Base-by-base conservation (phyloP, 2,888 invertebrate species). In the Dolichomitus sp. region DNA sequence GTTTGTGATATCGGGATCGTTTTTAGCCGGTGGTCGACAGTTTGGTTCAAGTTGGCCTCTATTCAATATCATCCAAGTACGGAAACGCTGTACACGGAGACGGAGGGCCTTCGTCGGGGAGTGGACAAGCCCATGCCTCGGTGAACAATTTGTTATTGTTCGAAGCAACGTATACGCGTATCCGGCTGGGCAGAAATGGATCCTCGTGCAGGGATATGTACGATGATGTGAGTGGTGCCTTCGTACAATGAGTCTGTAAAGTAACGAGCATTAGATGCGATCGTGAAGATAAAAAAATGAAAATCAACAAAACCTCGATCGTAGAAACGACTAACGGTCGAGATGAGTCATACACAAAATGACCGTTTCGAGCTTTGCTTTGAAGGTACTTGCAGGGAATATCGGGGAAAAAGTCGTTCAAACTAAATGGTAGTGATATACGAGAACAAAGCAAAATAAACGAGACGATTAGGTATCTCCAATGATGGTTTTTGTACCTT, bases 161-260 rank as follows among this genome's bases (percentile, higher is more conserved):
- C 27, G 85, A 82, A 3, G 87, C 88, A 27, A 87, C 83, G 50
- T 86, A 87, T 40, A 90, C 68, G 27, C 86, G 86, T 74, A 90
- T 70, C 14, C 89, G 87, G 69, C 86, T 88, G 3, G 90, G 90
- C 61, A 91, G 70, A 4, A 86, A 65, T 19, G 86, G 87, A 69
- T 85, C 81, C 70, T 90, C 90, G 69, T 90, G 70, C 40, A 91
- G 50, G 4, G 88, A 88, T 45, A 88, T 70, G 70, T 89, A 89
- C 40, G 89, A 89, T 30, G 88, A 85, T n/a, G 87, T 81, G 54
- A 91, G 85, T 73, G 89, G 84, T 75, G 83, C 80, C 84, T 91
- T 91, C 63, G 90, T 90, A 80, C 90, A 91, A 79, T 88, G 85
- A 88, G 85, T 88, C 91, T 90, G 87, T 76, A 86, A 85, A 76